These are phyloP conservation scores for Maniola hyperantus DNA, from an alignment of 2,888 invertebrate genomes.

Conservation along the genomic window DNA sequence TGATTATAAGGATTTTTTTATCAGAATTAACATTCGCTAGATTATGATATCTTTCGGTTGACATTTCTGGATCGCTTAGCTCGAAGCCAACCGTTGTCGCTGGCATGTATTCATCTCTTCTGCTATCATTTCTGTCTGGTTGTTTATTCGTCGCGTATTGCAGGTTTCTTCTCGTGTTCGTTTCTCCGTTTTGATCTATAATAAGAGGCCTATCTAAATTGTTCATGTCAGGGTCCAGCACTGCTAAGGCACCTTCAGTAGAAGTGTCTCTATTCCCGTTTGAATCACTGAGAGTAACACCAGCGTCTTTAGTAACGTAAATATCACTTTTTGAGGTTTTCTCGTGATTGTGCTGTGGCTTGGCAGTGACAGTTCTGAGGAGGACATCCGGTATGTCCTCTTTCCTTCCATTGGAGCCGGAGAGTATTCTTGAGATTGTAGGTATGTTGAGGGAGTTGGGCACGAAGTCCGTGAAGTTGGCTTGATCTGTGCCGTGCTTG, in stretches of 20 bases:
- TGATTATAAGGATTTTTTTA: conserved; percentile 62
- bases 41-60: conserved; percentile 82
- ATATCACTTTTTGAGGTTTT: conserved; percentile 73
- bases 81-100: conserved; percentile 77
- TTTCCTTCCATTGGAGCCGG: conserved; percentile 92
- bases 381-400: conserved; percentile 91
- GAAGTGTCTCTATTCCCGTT: conserved; percentile 62
- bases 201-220: conserved; percentile 78
- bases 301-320: conserved; percentile 70
- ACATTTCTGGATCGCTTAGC: conserved; percentile 75
- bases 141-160: conserved; percentile 73
- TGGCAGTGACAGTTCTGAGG: conserved; percentile 85
- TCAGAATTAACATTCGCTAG: conserved; percentile 83
- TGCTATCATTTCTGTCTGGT: conserved; percentile 59
- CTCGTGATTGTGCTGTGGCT: conserved; percentile 73
- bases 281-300: conserved; percentile 72
- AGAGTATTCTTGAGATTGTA: conserved; percentile 91
- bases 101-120: conserved; percentile 67
- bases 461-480: conserved; percentile 84
- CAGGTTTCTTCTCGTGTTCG: conserved; percentile 76
- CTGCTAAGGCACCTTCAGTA: conserved; percentile 77
- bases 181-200: conserved; percentile 77
- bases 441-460: conserved; percentile 88
- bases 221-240: conserved; percentile 78
- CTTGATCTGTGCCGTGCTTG: conserved; percentile 71